Percentiles rank a stretch among this genome's conserved stretches.
phyloP scores from a whole-genome alignment of 2,888 invertebrate genomes.

The Eupithecia pulchellata region DNA sequence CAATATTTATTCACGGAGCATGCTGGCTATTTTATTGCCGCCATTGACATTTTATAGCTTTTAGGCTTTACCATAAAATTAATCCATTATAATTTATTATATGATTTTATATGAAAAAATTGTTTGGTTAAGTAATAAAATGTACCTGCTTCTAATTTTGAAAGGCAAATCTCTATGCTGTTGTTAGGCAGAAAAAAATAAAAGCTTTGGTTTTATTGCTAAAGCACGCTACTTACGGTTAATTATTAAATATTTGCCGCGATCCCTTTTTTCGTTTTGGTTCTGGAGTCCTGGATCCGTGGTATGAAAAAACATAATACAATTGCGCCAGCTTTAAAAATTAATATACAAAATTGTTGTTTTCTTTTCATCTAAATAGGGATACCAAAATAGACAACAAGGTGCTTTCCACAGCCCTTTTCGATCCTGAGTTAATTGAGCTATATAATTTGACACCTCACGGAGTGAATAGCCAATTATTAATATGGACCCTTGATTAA shows the following conservation, averaged over 20 bases:
- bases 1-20: constrained; percentile 5
- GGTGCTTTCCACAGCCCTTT: constrained; percentile 70
- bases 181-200: background rate
- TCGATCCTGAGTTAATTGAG: constrained; percentile 83
- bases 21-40: constrained; percentile 9
- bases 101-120: constrained; percentile 9
- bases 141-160: background rate
- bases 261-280: too few species aligned
- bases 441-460: constrained; percentile 85
- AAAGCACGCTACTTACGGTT: background rate
- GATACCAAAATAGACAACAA: constrained; percentile 48
- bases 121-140: background rate
- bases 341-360: too few species aligned
- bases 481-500: constrained; percentile 85
- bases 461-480: constrained; percentile 84
- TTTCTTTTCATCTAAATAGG: background rate
- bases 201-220: background rate
- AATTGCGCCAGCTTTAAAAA: too few species aligned
- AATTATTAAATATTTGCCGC: too few species aligned
- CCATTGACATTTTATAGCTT: constrained; percentile 14
- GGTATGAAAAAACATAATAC: too few species aligned
- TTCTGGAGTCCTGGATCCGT: too few species aligned
- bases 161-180: background rate
- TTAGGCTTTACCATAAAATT: constrained; percentile 10
- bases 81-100: constrained; percentile 18